Conservation (phyloP, 2,888 invertebrate genomes). For the Nomada goodeniana region DNA sequence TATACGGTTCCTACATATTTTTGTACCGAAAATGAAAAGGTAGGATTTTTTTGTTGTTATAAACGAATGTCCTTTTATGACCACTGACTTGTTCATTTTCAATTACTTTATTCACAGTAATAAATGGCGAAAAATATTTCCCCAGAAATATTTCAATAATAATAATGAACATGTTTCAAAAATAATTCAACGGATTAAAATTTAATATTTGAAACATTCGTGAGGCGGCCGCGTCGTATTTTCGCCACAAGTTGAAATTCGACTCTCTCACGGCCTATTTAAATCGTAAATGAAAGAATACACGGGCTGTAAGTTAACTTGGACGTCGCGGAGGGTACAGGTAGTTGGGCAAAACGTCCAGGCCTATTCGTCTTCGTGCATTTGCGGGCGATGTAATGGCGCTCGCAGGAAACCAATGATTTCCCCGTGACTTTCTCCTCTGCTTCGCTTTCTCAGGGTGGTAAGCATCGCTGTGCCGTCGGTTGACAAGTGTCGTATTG, state of each 20-base stretch:
- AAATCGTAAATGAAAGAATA: conserved; percentile 47
- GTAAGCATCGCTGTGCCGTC: conserved; percentile 44
- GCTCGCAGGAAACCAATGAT: conserved; percentile 51
- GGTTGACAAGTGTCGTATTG: conserved; percentile 28
- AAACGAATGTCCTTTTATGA: neutral
- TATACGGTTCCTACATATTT: neutral
- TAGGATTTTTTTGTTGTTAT: neutral
- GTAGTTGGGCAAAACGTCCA: conserved; percentile 7
- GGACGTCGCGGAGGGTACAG: conserved; percentile 42
- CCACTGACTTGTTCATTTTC: neutral
- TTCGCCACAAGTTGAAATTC: neutral
- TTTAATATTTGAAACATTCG: too few species aligned
- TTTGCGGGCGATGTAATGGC: conserved; percentile 41
- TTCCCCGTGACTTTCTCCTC: conserved; percentile 73
- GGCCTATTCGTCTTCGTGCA: conserved; percentile 36
- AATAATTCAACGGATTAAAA: too few species aligned
- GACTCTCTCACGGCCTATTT: conserved; percentile 23
- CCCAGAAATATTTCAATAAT: neutral
- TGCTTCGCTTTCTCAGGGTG: conserved; percentile 69
- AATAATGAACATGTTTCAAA: neutral
- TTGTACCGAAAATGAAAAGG: neutral
- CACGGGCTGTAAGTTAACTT: conserved; percentile 47
- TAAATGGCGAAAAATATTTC: neutral
- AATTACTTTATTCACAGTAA: neutral
- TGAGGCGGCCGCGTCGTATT: neutral